Percentiles rank a stretch among this genome's conserved stretches.
Evolutionary conservation across 1,140 invertebrate genomes (phyloP).

Genomic region (Drosophila rufa): DNA sequence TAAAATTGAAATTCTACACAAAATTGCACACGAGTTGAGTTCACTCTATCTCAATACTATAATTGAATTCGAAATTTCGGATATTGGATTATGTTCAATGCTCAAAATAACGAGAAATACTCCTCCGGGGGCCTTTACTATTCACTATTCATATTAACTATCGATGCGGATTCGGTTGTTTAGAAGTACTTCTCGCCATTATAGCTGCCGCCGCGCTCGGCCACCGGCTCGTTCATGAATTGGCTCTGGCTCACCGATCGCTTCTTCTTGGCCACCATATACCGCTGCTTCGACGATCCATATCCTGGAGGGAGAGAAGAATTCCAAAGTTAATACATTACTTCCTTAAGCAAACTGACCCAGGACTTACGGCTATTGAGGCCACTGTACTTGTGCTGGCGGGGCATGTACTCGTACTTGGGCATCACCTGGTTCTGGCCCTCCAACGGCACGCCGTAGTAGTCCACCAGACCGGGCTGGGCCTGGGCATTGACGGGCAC

Average conservation of each 20-base stretch:
- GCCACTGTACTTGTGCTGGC: constrained; percentile 70
- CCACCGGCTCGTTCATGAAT: constrained; percentile 65
- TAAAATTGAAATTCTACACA: constrained; percentile 69
- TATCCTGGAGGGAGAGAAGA: constrained; percentile 42
- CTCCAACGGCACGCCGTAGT: constrained; percentile 77
- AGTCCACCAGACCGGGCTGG: constrained; percentile 68
- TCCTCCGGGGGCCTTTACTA: constrained; percentile 29
- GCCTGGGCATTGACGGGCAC: constrained; percentile 52
- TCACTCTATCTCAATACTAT: constrained; percentile 38
- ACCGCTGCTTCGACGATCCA: constrained; percentile 75
- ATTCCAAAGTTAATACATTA: background rate
- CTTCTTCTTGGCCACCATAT: constrained; percentile 84
- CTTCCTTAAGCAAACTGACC: background rate
- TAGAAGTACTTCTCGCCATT: constrained; percentile 78
- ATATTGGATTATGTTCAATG: constrained; percentile 40
- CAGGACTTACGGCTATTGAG: constrained; percentile 58
- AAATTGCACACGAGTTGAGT: constrained; percentile 70
- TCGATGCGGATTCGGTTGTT: constrained; percentile 8
- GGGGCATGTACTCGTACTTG: constrained; percentile 76
- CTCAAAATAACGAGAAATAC: constrained; percentile 31
- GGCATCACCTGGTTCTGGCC: constrained; percentile 70
- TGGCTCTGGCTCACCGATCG: constrained; percentile 73
- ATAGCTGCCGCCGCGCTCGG: constrained; percentile 65
- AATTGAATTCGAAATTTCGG: constrained; percentile 19
- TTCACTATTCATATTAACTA: constrained; percentile 14